phyloP scores from a whole-genome alignment of 2,797 vertebrate species.

The Acanthornis magna region DNA sequence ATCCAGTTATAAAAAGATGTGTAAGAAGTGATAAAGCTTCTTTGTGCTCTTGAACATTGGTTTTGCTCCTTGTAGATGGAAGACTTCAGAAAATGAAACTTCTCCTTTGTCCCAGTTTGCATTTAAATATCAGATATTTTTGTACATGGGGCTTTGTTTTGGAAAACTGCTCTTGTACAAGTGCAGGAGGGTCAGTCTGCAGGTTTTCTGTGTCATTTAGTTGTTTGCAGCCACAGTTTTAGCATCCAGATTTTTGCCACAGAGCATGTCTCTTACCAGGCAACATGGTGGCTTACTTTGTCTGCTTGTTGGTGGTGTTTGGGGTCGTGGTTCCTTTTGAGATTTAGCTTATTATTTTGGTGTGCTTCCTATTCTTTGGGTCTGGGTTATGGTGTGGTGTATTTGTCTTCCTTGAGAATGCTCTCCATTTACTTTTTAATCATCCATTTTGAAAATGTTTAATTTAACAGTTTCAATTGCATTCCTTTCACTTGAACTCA shows the following conservation, averaged over 20 bases:
- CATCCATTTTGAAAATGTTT: background rate
- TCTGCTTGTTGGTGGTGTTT: background rate
- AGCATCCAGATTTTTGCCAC: background rate
- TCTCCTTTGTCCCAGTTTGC: background rate
- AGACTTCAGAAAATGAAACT: background rate
- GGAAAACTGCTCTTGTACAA: background rate
- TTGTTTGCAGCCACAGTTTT: background rate
- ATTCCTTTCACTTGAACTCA: background rate
- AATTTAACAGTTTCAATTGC: background rate
- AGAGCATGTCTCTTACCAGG: background rate
- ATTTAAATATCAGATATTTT: background rate
- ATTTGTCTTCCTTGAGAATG: background rate
- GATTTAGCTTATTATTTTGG: background rate
- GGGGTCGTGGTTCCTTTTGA: background rate
- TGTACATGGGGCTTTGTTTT: background rate
- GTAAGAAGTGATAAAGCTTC: background rate
- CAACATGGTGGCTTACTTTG: background rate
- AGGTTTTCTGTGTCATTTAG: background rate
- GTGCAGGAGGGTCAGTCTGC: background rate
- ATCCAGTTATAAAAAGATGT: background rate
- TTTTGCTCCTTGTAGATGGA: background rate
- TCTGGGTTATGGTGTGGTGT: background rate
- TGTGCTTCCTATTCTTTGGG: background rate
- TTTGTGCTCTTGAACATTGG: background rate
- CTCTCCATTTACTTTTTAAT: background rate